Base-by-base conservation (phyloP, 2,888 invertebrate genomes). In the Orthosia incerta region DNA sequence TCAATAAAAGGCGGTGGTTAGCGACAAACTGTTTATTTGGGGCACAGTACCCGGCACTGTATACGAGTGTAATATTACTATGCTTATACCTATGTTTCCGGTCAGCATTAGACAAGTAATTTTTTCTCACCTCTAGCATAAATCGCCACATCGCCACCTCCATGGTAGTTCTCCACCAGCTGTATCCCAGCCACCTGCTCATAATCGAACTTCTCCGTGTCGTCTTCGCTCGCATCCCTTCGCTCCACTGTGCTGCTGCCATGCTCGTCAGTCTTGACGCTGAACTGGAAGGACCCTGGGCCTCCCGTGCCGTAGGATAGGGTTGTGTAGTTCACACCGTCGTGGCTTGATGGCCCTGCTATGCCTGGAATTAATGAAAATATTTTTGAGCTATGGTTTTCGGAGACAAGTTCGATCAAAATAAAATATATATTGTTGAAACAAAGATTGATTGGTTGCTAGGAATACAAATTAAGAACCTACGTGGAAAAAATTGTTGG, bases 101-200 rank as follows among this genome's bases (percentile, higher is more conserved):
- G n/a, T n/a, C n/a, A n/a, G 53, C 20, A 4, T 53, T n/a, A 53
- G 18, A 50, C 50, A 55, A 55, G 13, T 16, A 16, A 45, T 46
- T 23, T 20, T 0, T n/a, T 74, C 83, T 71, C 39, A 95, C 98
- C 98, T 93, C 95, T 97, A 46, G 99, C 99, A 93, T 98, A 99
- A 68, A 99, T 97, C 2, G 97, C 96, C 0, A 99, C 99, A 92
- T 99, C 99, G 23, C 98, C 98, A 0, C 98, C 98, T 0, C 98
- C 98, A 84, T 99, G 98, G 51, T 97, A 97, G 87, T 98, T 98
- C 91, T 98, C 98, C 83, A 97, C 97, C 5, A 97, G 97, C 80
- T 97, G 96, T 51, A 98, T 97, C 0, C 97, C 97, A 0, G 98
- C 97, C 82, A 98, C 97, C 89, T 98, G 98, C 48, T 97, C 97